Percentiles rank a stretch among this genome's conserved stretches.
Conservation (phyloP, 2,113 vertebrate species). For the Dasyornis broadbenti region DNA sequence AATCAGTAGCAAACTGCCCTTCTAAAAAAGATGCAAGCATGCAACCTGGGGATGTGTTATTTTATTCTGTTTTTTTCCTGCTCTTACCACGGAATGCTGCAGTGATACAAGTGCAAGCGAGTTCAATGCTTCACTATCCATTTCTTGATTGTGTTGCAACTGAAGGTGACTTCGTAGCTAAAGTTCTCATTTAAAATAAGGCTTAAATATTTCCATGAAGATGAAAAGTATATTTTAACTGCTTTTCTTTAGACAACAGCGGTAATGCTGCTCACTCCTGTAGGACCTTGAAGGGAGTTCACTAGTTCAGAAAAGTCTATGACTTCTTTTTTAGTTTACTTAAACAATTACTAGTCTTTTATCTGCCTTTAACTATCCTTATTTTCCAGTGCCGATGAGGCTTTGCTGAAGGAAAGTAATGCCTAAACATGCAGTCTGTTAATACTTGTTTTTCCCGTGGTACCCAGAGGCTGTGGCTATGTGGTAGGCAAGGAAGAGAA, state of each 20-base stretch:
- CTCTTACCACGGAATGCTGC: background rate
- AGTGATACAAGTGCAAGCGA: background rate
- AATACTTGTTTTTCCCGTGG: background rate
- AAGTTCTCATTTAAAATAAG: background rate
- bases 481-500: background rate
- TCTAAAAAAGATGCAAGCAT: background rate
- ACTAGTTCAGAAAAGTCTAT: background rate
- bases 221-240: background rate
- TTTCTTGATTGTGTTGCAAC: background rate
- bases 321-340: background rate
- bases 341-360: background rate
- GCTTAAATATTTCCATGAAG: background rate
- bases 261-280: background rate
- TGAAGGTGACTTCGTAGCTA: background rate
- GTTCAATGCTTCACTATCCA: background rate
- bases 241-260: background rate
- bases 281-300: background rate
- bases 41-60: background rate
- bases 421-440: background rate
- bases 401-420: background rate
- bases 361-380: background rate
- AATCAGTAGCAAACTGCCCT: background rate
- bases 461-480: background rate
- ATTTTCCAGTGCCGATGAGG: background rate
- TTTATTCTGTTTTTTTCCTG: background rate